Base-by-base conservation (phyloP, 1,140 invertebrate genomes). In the Drosophila saltans region DNA sequence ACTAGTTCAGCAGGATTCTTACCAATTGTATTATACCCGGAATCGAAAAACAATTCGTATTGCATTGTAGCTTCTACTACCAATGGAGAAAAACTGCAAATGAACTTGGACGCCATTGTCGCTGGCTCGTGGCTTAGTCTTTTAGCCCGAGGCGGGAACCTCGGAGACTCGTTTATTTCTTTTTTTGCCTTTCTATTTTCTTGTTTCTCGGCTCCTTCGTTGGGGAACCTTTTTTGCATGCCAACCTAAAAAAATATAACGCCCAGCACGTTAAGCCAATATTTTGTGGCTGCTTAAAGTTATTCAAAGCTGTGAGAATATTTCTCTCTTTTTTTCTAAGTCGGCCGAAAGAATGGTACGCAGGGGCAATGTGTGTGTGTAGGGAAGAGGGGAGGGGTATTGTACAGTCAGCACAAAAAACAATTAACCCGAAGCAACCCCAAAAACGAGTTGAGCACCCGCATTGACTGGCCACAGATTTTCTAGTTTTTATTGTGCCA, bases 201-300 rank as follows among this genome's bases (percentile, higher is more conserved):
- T 75, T 69, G 62, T 57, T 52, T 52, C 45, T 26, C 45, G 45
- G 8, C 45, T 52, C 9, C 45, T 52, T 52, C 45, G 45, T 40
- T 26, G 9, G 55, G 30, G 52, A 43, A 40, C 24, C 60, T 77
- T 75, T 9, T n/a, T 28, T 55, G 70, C 71, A 85, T 67, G 56
- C 62, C n/a, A 72, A 66, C 57, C 57, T 16, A 16, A 30, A 39
- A 74, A 85, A 81, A 74, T 81, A 75, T 79, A 84, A 81, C 82
- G 83, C 75, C 82, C 69, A 57, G 72, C 83, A 76, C 75, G 79
- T 82, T 80, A 83, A 80, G 84, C 82, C 80, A 82, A 88, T 86
- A 88, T 88, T 79, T 88, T 86, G 83, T 68, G 80, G 80, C 56
- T 74, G 83, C 69, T 81, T 79, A 88, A 88, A 86, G 75, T 86